Percentiles rank a stretch among this genome's conserved stretches.
phyloP scores from a whole-genome alignment of 2,113 vertebrate genomes.

The Terrapene triunguis region DNA sequence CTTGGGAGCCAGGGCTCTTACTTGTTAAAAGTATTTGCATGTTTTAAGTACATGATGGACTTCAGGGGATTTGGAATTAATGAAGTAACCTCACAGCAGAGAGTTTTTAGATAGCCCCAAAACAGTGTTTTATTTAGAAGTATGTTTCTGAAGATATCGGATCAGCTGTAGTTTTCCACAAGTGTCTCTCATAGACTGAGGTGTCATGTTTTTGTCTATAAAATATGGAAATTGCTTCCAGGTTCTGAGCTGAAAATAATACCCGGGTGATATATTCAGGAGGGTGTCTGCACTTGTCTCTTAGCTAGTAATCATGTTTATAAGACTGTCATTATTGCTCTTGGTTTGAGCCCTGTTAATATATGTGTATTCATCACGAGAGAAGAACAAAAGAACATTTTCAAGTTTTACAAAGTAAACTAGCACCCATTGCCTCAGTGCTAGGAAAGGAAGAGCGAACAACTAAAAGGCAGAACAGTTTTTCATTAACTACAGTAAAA shows the following conservation, averaged over 20 bases:
- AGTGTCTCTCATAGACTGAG: constrained; percentile 47
- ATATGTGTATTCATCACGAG: constrained; percentile 74
- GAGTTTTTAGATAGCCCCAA: constrained; percentile 46
- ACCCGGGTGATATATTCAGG: constrained; percentile 53
- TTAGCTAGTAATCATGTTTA: constrained; percentile 56
- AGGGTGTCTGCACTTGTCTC: constrained; percentile 37
- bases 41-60: constrained; percentile 47
- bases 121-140: constrained; percentile 66
- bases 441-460: constrained; percentile 23
- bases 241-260: constrained; percentile 62
- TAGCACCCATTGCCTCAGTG: constrained; percentile 45
- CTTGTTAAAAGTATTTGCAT: constrained; percentile 59
- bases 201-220: constrained; percentile 54
- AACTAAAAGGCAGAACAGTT: constrained; percentile 63
- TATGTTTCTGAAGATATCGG: constrained; percentile 52
- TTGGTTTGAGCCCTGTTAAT: constrained; percentile 64
- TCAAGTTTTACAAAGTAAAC: constrained; percentile 73
- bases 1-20: constrained; percentile 33
- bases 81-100: constrained; percentile 24
- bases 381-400: constrained; percentile 75
- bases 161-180: constrained; percentile 13
- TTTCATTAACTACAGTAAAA: constrained; percentile 75
- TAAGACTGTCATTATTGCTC: constrained; percentile 69
- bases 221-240: constrained; percentile 55
- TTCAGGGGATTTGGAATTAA: constrained; percentile 58